Percentiles rank a stretch among this genome's conserved stretches.
These are phyloP conservation scores for Somateria mollissima DNA, from an alignment of 2,797 vertebrate genomes.

Conservation along the genomic window DNA sequence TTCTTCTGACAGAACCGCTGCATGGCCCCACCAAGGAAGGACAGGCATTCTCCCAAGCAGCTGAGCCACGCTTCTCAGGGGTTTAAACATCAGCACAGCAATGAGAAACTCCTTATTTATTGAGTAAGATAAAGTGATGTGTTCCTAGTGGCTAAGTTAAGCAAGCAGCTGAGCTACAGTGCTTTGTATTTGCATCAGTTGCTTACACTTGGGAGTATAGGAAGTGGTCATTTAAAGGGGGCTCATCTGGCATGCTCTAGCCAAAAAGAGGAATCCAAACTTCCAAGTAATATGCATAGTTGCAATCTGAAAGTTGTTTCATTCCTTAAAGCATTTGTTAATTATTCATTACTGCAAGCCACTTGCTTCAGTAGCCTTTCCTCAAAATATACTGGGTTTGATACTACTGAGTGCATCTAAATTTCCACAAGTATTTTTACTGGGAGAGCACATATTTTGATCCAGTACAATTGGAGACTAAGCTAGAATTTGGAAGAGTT, in stretches of 20 bases:
- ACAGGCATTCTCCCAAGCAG: not conserved
- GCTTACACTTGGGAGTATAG: not conserved
- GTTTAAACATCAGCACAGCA: not conserved
- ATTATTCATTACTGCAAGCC: not conserved
- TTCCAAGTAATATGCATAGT: not conserved
- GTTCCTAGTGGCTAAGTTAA: not conserved
- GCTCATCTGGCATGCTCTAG: not conserved
- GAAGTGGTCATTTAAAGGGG: not conserved
- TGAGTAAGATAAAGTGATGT: not conserved
- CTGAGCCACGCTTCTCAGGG: not conserved
- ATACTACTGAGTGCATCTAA: not conserved
- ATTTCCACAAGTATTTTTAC: not conserved
- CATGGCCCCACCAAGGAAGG: not conserved
- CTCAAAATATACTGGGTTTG: not conserved
- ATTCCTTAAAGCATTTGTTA: not conserved
- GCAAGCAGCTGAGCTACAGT: not conserved
- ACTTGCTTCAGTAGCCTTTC: not conserved
- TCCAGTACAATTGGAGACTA: not conserved
- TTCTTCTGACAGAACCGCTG: not conserved
- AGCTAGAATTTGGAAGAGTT: not conserved
- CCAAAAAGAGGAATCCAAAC: not conserved
- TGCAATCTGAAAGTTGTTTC: not conserved
- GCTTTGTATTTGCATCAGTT: not conserved
- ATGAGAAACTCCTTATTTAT: not conserved
- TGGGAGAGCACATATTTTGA: not conserved